phyloP scores from a whole-genome alignment of 2,888 invertebrate species.

The Pandemis corylana region DNA sequence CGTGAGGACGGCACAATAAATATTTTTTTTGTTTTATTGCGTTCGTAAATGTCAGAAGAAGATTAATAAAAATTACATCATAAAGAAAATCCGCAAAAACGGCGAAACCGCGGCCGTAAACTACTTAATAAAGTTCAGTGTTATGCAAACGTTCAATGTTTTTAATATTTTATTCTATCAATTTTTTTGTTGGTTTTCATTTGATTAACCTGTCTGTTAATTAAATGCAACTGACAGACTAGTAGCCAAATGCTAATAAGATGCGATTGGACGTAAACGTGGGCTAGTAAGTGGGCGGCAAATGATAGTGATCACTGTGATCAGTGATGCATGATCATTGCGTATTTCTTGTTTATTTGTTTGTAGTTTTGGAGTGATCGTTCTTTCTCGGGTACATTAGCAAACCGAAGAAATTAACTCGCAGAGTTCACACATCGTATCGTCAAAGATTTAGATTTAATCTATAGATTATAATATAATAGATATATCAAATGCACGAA shows the following conservation, averaged over 20 bases:
- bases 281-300: constrained; percentile 33
- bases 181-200: constrained; percentile 22
- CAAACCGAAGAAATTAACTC: background rate
- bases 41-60: too few relatives aligned
- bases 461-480: background rate
- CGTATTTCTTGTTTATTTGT: constrained; percentile 18
- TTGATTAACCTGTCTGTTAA: constrained; percentile 18
- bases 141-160: background rate
- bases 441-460: too few relatives aligned
- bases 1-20: too few relatives aligned
- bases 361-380: constrained; percentile 3
- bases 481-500: background rate
- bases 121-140: constrained; percentile 12
- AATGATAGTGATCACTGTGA: constrained; percentile 37
- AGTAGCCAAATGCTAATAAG: constrained; percentile 10
- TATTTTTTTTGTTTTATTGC: too few relatives aligned
- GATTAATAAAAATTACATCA: too few relatives aligned
- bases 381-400: background rate
- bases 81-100: too few relatives aligned
- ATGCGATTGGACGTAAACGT: constrained; percentile 38
- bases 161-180: background rate
- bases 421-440: background rate
- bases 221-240: constrained; percentile 15
- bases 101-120: too few relatives aligned
- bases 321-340: constrained; percentile 33